These are phyloP conservation scores for Sminthopsis crassicaudata DNA, from an alignment of 2,113 vertebrate species.

Conservation along the genomic window DNA sequence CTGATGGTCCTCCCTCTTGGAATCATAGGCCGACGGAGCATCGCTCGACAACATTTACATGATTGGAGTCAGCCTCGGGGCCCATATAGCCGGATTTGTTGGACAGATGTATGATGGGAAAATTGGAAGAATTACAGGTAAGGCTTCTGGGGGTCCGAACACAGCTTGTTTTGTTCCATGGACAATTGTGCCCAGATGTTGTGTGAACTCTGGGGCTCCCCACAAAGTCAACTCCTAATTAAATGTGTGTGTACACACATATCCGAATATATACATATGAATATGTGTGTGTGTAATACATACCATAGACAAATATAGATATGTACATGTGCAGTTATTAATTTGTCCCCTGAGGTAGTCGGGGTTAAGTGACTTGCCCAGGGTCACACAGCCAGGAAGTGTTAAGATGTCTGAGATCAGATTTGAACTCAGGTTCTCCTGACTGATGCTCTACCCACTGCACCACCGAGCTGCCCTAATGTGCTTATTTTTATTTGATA, in stretches of 20 bases:
- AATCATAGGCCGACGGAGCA: constrained; percentile 87
- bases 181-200: background rate
- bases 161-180: background rate
- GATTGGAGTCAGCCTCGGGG: constrained; percentile 95
- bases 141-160: constrained; percentile 4
- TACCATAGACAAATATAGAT: background rate
- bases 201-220: background rate
- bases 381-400: too few relatives aligned
- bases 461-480: too few relatives aligned
- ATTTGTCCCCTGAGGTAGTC: too few relatives aligned
- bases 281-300: background rate
- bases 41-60: constrained; percentile 90
- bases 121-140: constrained; percentile 95
- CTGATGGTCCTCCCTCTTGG: constrained; percentile 48
- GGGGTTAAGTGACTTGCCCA: too few relatives aligned
- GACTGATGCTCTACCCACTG: too few relatives aligned
- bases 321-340: too few relatives aligned
- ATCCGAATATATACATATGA: too few relatives aligned
- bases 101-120: constrained; percentile 89
- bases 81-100: constrained; percentile 93
- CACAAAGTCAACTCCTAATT: background rate
- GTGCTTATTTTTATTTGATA: background rate
- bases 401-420: too few relatives aligned
- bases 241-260: background rate
- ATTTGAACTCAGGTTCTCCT: too few relatives aligned